Percentiles rank a stretch among this genome's conserved stretches.
phyloP scores from a whole-genome alignment of 2,888 invertebrate species.

The Epicampocera succincta region DNA sequence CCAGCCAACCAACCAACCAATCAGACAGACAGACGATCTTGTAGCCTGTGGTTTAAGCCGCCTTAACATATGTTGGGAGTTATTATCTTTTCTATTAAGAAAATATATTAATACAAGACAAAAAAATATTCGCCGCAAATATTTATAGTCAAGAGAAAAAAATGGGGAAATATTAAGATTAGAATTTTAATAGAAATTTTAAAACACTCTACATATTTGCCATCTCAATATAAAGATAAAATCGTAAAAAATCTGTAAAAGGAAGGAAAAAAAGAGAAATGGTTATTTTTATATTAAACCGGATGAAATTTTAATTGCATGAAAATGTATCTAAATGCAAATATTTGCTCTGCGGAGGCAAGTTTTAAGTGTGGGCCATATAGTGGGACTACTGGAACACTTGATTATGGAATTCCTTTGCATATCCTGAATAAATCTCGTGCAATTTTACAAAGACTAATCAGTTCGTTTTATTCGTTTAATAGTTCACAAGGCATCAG shows the following conservation, averaged over 20 bases:
- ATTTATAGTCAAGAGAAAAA: constrained; percentile 5
- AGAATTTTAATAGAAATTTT: constrained; percentile 68
- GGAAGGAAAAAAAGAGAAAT: background rate
- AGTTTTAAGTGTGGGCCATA: too few relatives aligned
- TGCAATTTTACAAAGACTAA: too few relatives aligned
- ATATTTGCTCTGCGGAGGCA: too few relatives aligned
- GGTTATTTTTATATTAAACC: constrained; percentile 8
- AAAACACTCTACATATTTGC: constrained; percentile 24
- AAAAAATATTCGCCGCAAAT: constrained; percentile 55
- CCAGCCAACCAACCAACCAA: too few relatives aligned
- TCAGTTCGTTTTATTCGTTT: too few relatives aligned
- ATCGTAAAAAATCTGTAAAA: background rate
- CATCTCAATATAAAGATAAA: constrained; percentile 28
- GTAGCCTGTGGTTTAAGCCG: constrained; percentile 55
- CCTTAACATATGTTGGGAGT: constrained; percentile 58
- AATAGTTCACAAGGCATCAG: too few relatives aligned
- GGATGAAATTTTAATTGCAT: background rate
- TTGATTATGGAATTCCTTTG: too few relatives aligned
- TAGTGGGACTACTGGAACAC: too few relatives aligned
- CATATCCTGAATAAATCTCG: too few relatives aligned
- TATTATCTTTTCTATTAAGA: constrained; percentile 67
- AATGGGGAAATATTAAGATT: constrained; percentile 60
- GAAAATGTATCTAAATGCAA: too few relatives aligned
- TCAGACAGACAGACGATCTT: too few relatives aligned
- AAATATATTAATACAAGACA: constrained; percentile 34